Conservation (phyloP, 1,140 invertebrate species). For the Aphelenchoides besseyi region DNA sequence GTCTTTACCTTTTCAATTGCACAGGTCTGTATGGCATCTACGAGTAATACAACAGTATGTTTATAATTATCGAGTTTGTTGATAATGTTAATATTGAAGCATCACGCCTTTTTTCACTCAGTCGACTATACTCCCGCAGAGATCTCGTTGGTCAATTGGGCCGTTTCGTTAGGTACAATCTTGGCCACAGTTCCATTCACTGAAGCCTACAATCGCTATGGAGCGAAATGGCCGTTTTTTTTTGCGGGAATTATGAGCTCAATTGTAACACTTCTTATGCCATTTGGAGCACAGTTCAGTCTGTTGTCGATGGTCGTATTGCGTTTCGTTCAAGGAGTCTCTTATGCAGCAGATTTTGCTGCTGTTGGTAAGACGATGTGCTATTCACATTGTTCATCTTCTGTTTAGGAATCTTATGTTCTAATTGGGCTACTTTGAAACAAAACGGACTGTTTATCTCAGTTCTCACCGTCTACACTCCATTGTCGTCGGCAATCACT, state of each 20-base stretch:
- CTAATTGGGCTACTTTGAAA: slow-evolving; percentile 21
- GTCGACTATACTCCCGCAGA: slow-evolving; percentile 19
- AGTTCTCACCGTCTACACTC: slow-evolving; percentile 13
- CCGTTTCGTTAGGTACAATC: slow-evolving; percentile 7
- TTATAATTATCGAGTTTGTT: too few species aligned
- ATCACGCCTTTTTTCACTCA: neutral
- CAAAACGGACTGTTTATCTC: slow-evolving; percentile 23
- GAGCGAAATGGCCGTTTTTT: slow-evolving; percentile 22
- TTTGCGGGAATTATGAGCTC: slow-evolving; percentile 9
- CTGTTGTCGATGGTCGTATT: slow-evolving; percentile 4
- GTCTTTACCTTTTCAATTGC: slow-evolving; percentile 20
- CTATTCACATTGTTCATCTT: neutral
- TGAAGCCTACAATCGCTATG: slow-evolving; percentile 15
- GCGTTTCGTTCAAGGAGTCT: slow-evolving; percentile 8
- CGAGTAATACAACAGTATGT: slow-evolving; percentile 1
- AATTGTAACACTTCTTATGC: slow-evolving; percentile 3
- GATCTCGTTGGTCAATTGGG: slow-evolving; percentile 16
- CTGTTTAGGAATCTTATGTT: neutral
- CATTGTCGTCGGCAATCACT: slow-evolving; percentile 28
- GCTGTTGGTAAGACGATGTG: neutral
- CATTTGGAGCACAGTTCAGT: neutral
- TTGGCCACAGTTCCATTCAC: slow-evolving; percentile 22
- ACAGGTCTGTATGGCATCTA: slow-evolving; percentile 10
- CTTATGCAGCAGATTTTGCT: slow-evolving; percentile 20
- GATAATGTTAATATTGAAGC: slow-evolving; percentile 5